Percentiles rank a stretch among this genome's conserved stretches.
Evolutionary conservation across 2,113 vertebrate genomes (phyloP).

Genomic region (Pantherophis guttatus): DNA sequence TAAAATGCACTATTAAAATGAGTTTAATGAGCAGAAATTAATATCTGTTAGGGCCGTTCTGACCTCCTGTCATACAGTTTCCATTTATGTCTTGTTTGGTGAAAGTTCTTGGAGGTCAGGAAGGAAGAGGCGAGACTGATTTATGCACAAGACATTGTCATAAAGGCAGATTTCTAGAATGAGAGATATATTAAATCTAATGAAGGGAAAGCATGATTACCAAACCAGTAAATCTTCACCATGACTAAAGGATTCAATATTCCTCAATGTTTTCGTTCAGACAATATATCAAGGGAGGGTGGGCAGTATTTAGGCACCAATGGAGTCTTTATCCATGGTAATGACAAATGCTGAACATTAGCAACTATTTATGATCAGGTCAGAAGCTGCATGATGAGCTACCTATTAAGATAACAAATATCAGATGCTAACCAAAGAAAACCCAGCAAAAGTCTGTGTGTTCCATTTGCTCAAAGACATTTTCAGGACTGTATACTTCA

Average conservation of each 20-base stretch:
- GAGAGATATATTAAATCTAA: constrained; percentile 75
- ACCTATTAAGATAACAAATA: constrained; percentile 50
- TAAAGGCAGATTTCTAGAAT: constrained; percentile 73
- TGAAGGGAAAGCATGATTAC: constrained; percentile 62
- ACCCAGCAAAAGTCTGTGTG: constrained; percentile 39
- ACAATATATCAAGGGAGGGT: constrained; percentile 38
- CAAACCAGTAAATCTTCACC: constrained; percentile 57
- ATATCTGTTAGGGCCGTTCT: constrained; percentile 60
- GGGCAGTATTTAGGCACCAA: constrained; percentile 32
- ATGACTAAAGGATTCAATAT: constrained; percentile 66
- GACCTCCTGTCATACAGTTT: constrained; percentile 64
- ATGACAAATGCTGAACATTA: constrained; percentile 47
- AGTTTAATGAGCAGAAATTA: constrained; percentile 69
- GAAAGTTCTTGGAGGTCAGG: constrained; percentile 71
- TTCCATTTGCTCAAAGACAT: constrained; percentile 35
- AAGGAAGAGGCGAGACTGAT: constrained; percentile 73
- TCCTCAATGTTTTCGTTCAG: constrained; percentile 62
- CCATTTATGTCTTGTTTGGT: constrained; percentile 74
- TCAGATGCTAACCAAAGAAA: constrained; percentile 4
- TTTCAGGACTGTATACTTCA: constrained; percentile 24
- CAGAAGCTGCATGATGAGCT: constrained; percentile 31
- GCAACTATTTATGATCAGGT: constrained; percentile 47
- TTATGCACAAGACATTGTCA: constrained; percentile 74
- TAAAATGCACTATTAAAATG: constrained; percentile 69
- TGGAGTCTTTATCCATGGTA: constrained; percentile 43